Evolutionary conservation across 2,113 vertebrate species (phyloP).

Genomic region (Mustelus asterias): DNA sequence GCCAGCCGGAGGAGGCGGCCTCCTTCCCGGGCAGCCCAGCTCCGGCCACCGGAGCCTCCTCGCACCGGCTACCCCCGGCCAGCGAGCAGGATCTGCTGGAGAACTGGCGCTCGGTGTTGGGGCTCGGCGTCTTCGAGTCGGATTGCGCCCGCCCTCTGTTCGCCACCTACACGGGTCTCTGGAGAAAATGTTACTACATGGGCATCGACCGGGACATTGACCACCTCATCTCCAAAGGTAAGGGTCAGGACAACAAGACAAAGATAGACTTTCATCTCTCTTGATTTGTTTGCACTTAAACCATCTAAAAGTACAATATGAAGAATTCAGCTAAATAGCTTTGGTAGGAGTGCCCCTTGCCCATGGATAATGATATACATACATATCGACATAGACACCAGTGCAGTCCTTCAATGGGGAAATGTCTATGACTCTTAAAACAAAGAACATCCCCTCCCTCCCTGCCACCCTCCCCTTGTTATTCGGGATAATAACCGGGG

Average conservation of each 20-base stretch:
- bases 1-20: constrained; percentile 43
- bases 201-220: constrained; percentile 72
- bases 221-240: constrained; percentile 68
- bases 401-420: not conserved
- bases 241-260: not conserved
- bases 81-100: constrained; percentile 66
- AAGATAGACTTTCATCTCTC: not conserved
- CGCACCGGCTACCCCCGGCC: constrained; percentile 53
- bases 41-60: not conserved
- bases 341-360: too few species aligned
- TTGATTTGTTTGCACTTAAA: not conserved
- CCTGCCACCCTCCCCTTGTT: not conserved
- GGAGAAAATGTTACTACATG: constrained; percentile 75
- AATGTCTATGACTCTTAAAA: not conserved
- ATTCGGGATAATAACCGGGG: not conserved
- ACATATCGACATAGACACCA: not conserved
- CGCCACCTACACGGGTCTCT: constrained; percentile 71
- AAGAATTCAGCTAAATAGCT: not conserved
- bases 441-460: not conserved
- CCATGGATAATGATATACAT: too few species aligned
- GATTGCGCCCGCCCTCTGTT: constrained; percentile 74
- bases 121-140: constrained; percentile 77
- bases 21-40: not conserved
- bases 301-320: not conserved
- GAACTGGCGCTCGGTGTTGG: constrained; percentile 72